phyloP scores from a whole-genome alignment of 92 coral and sea anemone species.

The Micromussa lordhowensis region DNA sequence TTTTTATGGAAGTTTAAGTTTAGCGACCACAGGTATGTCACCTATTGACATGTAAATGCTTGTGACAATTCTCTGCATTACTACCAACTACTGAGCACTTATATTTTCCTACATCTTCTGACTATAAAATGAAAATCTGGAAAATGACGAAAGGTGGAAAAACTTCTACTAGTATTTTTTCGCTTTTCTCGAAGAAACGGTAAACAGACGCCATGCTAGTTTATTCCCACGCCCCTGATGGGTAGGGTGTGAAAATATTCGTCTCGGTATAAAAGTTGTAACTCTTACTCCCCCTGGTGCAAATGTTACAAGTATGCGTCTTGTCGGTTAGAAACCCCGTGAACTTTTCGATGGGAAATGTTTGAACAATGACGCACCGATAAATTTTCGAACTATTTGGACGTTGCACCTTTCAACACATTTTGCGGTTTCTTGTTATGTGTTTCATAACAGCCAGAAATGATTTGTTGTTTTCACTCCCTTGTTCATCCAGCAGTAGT shows the following conservation, averaged over 20 bases:
- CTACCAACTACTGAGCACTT: too few relatives aligned
- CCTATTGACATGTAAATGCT: too few relatives aligned
- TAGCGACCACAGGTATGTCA: too few relatives aligned
- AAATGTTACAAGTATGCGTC: not conserved
- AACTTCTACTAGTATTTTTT: too few relatives aligned
- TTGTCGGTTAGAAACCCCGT: not conserved
- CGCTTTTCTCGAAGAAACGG: not conserved
- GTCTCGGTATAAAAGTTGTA: conserved; percentile 1
- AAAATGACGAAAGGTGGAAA: too few relatives aligned
- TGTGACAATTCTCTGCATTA: too few relatives aligned
- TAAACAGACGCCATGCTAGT: not conserved
- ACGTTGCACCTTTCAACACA: not conserved
- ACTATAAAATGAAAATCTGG: too few relatives aligned
- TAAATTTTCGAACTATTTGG: not conserved
- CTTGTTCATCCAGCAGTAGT: not conserved
- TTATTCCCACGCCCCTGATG: conserved; percentile 13
- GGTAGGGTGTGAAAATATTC: not conserved
- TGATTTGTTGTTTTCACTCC: not conserved
- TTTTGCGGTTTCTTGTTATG: not conserved
- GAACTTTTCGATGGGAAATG: not conserved
- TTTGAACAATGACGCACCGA: not conserved
- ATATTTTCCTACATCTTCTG: too few relatives aligned
- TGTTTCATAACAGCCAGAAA: not conserved
- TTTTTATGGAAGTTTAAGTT: too few relatives aligned
- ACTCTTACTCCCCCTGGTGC: conserved; percentile 4